Base-by-base conservation (phyloP, 1,140 invertebrate genomes). In the Phthorimaea operculella region DNA sequence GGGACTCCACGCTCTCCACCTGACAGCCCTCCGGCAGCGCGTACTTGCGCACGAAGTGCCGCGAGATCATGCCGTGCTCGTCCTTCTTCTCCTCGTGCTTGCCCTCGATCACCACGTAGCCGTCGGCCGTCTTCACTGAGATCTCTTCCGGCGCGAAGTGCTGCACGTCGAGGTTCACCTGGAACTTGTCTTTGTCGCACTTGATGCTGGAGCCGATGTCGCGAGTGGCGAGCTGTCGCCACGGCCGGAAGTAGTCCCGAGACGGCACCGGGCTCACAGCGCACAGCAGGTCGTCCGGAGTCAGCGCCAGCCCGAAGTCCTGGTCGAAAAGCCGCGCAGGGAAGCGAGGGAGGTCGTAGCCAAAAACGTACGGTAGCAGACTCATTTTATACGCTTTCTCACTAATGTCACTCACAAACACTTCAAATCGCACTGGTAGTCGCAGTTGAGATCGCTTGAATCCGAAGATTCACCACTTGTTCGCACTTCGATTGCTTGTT, bases 111-210 rank as follows among this genome's bases (percentile, higher is more conserved):
- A 53, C 94, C 92, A 66, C 92, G 94, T 81, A 87, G 47, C 90
- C 90, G 50, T 94, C 92, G 3, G 90, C 89, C 0, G 91, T 92
- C 72, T 93, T 95, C 0, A 97, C 93, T 94, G 65, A 94, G 21
- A 28, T 28, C 21, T 28, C 21, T 28, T 28, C 21, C 2, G 21
- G 21, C 21, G 21, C 21, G 6, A 28, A 28, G 6, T 28, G 21
- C 6, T 28, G 21, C 2, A 28, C 21, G 21, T 28, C 21, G 21
- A 28, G 75, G 59, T 88, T 90, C 0, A 92, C 89, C 68, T 93
- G 88, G 62, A 90, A 90, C 55, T 79, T 79, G 48, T 79, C 73
- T 33, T 79, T 79, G 52, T 81, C 88, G 0, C 63, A 62, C 45
- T 77, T 79, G 39, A 81, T 79, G 55, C 61, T 81, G 17, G 78